Conservation (phyloP, 2,113 vertebrate genomes). For the Labrus mixtus region DNA sequence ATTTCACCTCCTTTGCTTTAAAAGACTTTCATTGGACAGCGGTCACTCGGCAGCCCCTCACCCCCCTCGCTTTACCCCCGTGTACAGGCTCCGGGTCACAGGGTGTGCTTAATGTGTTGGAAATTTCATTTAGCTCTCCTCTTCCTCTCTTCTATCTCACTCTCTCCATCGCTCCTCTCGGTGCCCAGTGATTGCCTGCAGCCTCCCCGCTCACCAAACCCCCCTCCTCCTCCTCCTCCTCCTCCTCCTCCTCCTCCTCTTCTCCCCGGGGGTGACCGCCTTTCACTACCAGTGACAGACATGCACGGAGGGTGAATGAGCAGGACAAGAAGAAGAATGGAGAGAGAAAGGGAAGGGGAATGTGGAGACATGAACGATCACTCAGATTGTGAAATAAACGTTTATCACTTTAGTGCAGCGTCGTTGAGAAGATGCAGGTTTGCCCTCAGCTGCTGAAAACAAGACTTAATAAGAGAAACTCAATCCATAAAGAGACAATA, state of each 20-base stretch:
- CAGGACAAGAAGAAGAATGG: constrained; percentile 15
- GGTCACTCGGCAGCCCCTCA: constrained; percentile 37
- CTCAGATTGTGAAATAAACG: constrained; percentile 22
- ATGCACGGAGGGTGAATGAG: constrained; percentile 44
- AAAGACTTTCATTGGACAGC: constrained; percentile 49
- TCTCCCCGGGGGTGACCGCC: constrained; percentile 39
- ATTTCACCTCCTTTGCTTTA: constrained; percentile 12
- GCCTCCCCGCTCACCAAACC: constrained; percentile 28
- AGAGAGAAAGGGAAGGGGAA: constrained; percentile 37
- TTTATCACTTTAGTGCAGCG: constrained; percentile 11
- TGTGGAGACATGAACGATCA: constrained; percentile 25
- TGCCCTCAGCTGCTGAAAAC: not conserved
- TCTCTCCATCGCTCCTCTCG: constrained; percentile 53
- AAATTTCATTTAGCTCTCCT: constrained; percentile 73
- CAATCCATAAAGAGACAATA: not conserved
- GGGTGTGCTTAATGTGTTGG: constrained; percentile 75
- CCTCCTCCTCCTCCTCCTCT: not conserved
- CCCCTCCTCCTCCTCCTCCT: not conserved
- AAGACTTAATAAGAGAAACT: constrained; percentile 7
- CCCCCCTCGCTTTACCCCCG: constrained; percentile 13
- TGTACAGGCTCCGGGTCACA: constrained; percentile 58
- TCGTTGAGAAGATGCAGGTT: not conserved
- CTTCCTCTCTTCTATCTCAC: constrained; percentile 35
- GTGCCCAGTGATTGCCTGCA: constrained; percentile 63
- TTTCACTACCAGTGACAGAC: constrained; percentile 34